Percentiles rank a stretch among this genome's conserved stretches.
These are phyloP conservation scores for Hetaerina americana DNA, from an alignment of 1,140 invertebrate species.

Conservation along the genomic window DNA sequence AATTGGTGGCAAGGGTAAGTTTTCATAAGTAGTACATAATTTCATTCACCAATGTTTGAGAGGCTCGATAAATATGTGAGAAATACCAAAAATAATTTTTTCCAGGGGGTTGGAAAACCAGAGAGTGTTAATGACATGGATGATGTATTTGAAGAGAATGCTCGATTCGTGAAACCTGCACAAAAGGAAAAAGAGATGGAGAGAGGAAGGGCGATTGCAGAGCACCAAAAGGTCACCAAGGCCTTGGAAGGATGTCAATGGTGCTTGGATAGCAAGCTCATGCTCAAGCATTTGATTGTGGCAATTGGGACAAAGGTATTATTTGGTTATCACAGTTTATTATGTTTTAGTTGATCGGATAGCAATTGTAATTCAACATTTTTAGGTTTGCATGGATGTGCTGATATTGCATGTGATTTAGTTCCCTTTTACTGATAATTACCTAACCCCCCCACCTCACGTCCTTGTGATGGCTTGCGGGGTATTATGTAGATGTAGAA, in stretches of 20 bases:
- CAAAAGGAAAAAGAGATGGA: slow-evolving; percentile 49
- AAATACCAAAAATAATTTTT: slow-evolving; percentile 12
- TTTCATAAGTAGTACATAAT: slow-evolving; percentile 11
- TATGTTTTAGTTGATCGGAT: too few species aligned
- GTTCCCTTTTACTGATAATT: too few species aligned
- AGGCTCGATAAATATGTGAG: slow-evolving; percentile 3
- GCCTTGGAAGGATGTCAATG: slow-evolving; percentile 65
- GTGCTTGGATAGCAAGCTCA: slow-evolving; percentile 67
- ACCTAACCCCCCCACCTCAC: too few species aligned
- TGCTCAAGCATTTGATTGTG: slow-evolving; percentile 80
- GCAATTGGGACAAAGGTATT: slow-evolving; percentile 63
- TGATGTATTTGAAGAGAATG: slow-evolving; percentile 71
- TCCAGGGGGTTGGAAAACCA: slow-evolving; percentile 42
- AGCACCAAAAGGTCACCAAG: slow-evolving; percentile 52
- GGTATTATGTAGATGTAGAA: too few species aligned
- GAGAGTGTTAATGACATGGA: slow-evolving; percentile 66
- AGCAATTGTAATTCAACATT: too few species aligned
- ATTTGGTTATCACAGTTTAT: too few species aligned
- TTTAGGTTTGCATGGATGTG: too few species aligned
- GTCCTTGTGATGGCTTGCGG: too few species aligned
- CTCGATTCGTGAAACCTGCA: slow-evolving; percentile 43
- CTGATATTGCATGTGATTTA: too few species aligned
- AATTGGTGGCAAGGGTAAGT: slow-evolving; percentile 51
- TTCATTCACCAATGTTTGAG: slow-evolving; percentile 4
- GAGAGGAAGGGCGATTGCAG: slow-evolving; percentile 51